Percentiles rank a stretch among this genome's conserved stretches.
Evolutionary conservation across 2,113 vertebrate genomes (phyloP).

Genomic region (Hyaena hyaena): DNA sequence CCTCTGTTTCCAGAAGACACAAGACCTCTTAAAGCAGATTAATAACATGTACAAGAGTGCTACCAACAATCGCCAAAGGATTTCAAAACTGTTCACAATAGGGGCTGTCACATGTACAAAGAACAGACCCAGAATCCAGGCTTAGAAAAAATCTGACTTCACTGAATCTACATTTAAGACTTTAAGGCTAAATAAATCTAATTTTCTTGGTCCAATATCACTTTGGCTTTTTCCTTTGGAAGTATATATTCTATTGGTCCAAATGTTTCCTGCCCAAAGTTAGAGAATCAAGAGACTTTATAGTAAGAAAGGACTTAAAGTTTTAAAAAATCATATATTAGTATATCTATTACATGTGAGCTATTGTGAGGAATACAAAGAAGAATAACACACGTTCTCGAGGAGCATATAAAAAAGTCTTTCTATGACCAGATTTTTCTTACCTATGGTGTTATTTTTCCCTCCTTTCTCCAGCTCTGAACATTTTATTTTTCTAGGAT

Average conservation of each 20-base stretch:
- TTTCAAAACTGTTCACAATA: slow-evolving; percentile 25
- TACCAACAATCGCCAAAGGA: slow-evolving; percentile 14
- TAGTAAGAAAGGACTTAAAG: neutral
- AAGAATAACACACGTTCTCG: neutral
- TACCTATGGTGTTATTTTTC: neutral
- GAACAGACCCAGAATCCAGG: neutral
- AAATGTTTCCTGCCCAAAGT: slow-evolving; percentile 34
- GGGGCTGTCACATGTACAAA: neutral
- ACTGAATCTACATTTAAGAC: neutral
- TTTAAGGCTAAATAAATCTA: neutral
- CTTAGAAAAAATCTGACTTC: slow-evolving; percentile 24
- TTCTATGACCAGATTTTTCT: neutral
- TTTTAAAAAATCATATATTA: neutral
- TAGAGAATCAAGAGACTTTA: slow-evolving; percentile 25
- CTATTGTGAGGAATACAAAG: neutral
- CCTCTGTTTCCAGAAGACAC: neutral
- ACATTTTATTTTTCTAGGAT: neutral
- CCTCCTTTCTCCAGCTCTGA: neutral
- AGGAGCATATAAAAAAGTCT: slow-evolving; percentile 11
- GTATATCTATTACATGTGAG: neutral
- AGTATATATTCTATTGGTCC: neutral
- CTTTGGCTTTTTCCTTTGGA: slow-evolving; percentile 24
- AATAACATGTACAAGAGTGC: neutral
- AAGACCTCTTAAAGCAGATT: neutral
- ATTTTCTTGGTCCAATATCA: slow-evolving; percentile 21